These are phyloP conservation scores for Panthera uncia DNA, from an alignment of 2,113 vertebrate species.

Conservation along the genomic window DNA sequence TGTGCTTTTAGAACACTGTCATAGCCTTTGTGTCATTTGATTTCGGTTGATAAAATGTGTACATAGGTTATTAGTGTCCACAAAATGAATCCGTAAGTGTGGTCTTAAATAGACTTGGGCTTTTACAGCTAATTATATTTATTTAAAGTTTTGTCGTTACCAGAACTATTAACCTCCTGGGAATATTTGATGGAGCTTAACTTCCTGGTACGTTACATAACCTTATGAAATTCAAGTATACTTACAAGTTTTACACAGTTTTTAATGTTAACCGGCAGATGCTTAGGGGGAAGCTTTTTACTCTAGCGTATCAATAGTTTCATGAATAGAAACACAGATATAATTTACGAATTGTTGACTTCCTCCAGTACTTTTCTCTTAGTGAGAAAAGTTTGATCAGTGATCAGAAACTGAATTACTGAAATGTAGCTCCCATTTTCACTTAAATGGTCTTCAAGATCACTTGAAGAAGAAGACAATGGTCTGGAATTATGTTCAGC, in stretches of 20 bases:
- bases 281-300: slow-evolving; percentile 37
- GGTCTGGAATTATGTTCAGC: neutral
- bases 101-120: slow-evolving; percentile 54
- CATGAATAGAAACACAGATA: slow-evolving; percentile 50
- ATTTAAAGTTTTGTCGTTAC: slow-evolving; percentile 49
- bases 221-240: slow-evolving; percentile 61
- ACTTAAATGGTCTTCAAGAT: slow-evolving; percentile 28
- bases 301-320: slow-evolving; percentile 43
- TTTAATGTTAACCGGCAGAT: slow-evolving; percentile 53
- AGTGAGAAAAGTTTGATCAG: neutral
- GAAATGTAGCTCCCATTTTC: slow-evolving; percentile 59
- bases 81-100: slow-evolving; percentile 7
- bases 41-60: slow-evolving; percentile 31
- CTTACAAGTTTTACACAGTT: slow-evolving; percentile 14
- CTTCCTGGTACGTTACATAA: slow-evolving; percentile 37
- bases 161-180: slow-evolving; percentile 35
- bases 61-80: slow-evolving; percentile 35
- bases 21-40: slow-evolving; percentile 35
- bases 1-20: neutral
- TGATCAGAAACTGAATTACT: slow-evolving; percentile 42
- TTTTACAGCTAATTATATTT: slow-evolving; percentile 65
- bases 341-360: slow-evolving; percentile 60
- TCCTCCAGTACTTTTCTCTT: slow-evolving; percentile 26
- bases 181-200: slow-evolving; percentile 53
- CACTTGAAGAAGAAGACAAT: slow-evolving; percentile 53